These are phyloP conservation scores for Sphaerolaimus hirsutus DNA, from an alignment of 2,888 invertebrate genomes.

Conservation along the genomic window DNA sequence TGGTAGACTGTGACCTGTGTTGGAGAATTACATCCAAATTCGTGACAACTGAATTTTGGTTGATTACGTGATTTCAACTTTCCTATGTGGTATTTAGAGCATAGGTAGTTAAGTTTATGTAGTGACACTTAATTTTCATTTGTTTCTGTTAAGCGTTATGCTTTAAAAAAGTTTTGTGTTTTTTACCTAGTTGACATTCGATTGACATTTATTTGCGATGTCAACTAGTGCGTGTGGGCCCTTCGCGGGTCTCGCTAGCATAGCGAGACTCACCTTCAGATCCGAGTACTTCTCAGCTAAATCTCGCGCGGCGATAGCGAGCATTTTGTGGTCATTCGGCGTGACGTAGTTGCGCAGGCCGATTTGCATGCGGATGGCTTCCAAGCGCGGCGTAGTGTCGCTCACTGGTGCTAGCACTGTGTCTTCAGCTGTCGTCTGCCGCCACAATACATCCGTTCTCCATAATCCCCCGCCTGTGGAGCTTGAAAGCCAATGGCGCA, in stretches of 20 bases:
- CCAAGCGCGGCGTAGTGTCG: conserved; percentile 10
- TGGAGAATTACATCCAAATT: neutral
- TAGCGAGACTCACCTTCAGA: conserved; percentile 4
- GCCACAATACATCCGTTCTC: conserved; percentile 16
- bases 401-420: no score
- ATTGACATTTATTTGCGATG: no score
- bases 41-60: neutral
- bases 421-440: no score
- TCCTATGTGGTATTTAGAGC: no score
- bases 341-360: conserved; percentile 20
- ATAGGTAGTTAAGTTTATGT: no score
- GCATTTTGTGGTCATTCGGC: conserved; percentile 21
- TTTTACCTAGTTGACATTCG: no score
- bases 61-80: no score
- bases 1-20: conserved; percentile 10
- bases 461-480: conserved; percentile 20
- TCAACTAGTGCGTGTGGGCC: neutral
- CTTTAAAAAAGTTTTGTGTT: no score
- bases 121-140: no score
- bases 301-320: conserved; percentile 10
- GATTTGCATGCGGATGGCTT: conserved; percentile 17
- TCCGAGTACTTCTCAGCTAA: neutral
- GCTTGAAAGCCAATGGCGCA: conserved; percentile 15
- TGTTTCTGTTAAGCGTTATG: no score
- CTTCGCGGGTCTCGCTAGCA: no score